Percentiles rank a stretch among this genome's conserved stretches.
These are phyloP conservation scores for Chirona hameri DNA, from an alignment of 2,888 invertebrate species.

Conservation along the genomic window DNA sequence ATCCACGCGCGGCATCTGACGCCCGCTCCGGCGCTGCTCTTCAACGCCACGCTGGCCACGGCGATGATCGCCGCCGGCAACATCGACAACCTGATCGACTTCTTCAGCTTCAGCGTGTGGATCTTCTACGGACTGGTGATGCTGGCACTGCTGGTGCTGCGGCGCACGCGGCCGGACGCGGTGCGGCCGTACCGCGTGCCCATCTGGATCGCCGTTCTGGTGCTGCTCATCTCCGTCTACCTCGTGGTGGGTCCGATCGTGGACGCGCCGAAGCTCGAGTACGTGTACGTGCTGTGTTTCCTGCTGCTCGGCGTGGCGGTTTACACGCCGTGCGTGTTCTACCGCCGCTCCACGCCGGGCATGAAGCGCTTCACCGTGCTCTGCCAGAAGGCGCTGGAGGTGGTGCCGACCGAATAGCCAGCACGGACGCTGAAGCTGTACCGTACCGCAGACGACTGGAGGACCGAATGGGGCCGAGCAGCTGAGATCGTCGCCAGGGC, in stretches of 20 bases:
- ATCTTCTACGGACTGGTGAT: constrained; percentile 80
- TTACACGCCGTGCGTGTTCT: constrained; percentile 91
- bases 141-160: constrained; percentile 68
- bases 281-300: constrained; percentile 69
- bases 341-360: constrained; percentile 70
- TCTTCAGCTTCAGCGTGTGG: constrained; percentile 84
- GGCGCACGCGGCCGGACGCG: constrained; percentile 64
- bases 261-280: constrained; percentile 69
- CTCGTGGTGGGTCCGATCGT: constrained; percentile 70
- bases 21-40: constrained; percentile 78
- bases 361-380: constrained; percentile 38
- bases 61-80: constrained; percentile 68
- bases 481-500: too few species aligned
- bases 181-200: constrained; percentile 66
- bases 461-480: too few species aligned
- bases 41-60: constrained; percentile 64
- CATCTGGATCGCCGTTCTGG: constrained; percentile 66
- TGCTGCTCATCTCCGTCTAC: constrained; percentile 65
- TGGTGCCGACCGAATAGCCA: constrained; percentile 32
- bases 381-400: constrained; percentile 39
- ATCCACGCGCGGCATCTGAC: constrained; percentile 86
- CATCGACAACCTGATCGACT: constrained; percentile 72
- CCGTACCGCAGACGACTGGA: too few species aligned
- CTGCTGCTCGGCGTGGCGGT: constrained; percentile 69
- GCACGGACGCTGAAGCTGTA: too few species aligned